These are phyloP conservation scores for Calidris pugnax DNA, from an alignment of 2,113 vertebrate species.

Conservation along the genomic window DNA sequence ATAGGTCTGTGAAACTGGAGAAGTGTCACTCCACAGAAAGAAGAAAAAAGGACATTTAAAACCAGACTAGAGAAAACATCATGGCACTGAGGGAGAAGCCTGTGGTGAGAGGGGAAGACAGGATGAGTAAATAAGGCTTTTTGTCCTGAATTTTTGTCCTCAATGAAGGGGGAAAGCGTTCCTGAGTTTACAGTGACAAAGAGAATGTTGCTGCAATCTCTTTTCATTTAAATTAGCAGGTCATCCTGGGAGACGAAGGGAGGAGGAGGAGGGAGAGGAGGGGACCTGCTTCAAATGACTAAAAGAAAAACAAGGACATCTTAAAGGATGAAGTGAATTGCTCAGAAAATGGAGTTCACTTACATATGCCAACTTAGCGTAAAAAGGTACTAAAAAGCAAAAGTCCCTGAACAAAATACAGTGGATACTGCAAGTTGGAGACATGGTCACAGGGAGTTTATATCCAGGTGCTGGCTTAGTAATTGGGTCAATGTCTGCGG, in stretches of 20 bases:
- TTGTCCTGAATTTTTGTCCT: constrained; percentile 32
- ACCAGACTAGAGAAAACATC: neutral
- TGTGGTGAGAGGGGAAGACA: neutral
- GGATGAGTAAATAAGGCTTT: constrained; percentile 36
- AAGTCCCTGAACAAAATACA: constrained; percentile 40
- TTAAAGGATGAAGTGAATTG: constrained; percentile 36
- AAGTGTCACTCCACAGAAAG: neutral
- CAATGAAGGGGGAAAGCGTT: neutral
- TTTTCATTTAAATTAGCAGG: constrained; percentile 62
- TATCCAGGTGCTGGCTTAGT: constrained; percentile 62
- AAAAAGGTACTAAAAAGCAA: neutral
- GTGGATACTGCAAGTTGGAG: constrained; percentile 33
- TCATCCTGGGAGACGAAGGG: constrained; percentile 1
- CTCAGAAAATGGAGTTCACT: constrained; percentile 56
- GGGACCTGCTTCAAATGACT: constrained; percentile 48
- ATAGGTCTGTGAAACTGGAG: neutral
- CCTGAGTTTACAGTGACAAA: constrained; percentile 28
- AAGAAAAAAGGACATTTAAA: neutral
- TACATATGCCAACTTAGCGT: constrained; percentile 42
- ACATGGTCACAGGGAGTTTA: constrained; percentile 9
- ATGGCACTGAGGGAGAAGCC: neutral
- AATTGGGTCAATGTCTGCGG: constrained; percentile 69
- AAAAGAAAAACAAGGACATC: constrained; percentile 54
- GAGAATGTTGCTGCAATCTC: constrained; percentile 34
- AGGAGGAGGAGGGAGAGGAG: constrained; percentile 17